Base-by-base conservation (phyloP, 2,113 vertebrate species). In the Bombycilla garrulus region DNA sequence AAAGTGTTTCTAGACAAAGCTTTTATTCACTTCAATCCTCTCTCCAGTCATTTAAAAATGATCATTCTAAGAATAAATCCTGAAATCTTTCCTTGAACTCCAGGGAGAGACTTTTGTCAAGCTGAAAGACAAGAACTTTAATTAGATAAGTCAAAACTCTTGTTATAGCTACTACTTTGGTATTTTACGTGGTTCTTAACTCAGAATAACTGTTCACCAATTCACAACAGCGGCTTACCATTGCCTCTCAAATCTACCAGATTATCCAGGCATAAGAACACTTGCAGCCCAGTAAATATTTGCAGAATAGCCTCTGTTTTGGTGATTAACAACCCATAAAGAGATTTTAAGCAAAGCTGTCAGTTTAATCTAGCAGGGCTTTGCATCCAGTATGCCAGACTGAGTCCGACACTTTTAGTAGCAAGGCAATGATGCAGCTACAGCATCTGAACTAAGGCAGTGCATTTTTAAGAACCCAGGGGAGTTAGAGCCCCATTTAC, bases 241-340 rank as follows among this genome's bases (percentile, higher is more conserved):
- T 3, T 62, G 69, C 77, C 76, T 95, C 96, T 89, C 84, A 96
- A 95, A 72, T 58, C 80, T 93, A 80, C 66, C 91, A 95, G 95
- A 97, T 97, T 96, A 97, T 96, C 80, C 82, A 92, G 72, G 60
- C 81, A 61, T 85, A 78, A 90, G 7, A 94, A 79, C 86, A 91
- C 47, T 86, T 54, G 31, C 86, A 81, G 86, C 66, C 90, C 93
- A 92, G 93, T 97, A 97, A 98, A 97, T 97, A 98, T 97, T 96
- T 98, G 93, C 70, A 96, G 89, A 92, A 96, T 81, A 95, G 91
- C 95, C 87, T 96, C 95, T 96, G 91, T 96, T 97, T 97, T 96
- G 87, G 94, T 96, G 95, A 98, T 97, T 98, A 98, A 98, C 86
- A 96, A 97, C 95, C 96, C 97, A 97, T 97, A 98, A 97, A 97